Evolutionary conservation across 30 jellyfish, hydroid and myxozoan genomes (phyloP).

Genomic region (Chironex yamaguchii): DNA sequence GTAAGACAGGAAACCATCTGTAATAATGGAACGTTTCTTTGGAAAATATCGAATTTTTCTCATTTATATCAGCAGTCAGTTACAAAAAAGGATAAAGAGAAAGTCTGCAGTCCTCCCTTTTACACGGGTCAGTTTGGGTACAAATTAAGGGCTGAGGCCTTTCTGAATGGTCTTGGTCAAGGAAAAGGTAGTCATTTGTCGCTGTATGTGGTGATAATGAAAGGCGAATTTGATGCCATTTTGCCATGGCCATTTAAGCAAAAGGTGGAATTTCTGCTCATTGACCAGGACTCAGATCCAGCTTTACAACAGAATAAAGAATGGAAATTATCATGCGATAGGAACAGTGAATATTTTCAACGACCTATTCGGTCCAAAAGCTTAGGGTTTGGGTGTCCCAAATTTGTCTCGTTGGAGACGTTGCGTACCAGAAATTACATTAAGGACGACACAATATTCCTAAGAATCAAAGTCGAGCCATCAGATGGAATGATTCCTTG

Average conservation of each 20-base stretch:
- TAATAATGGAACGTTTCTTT: conserved; percentile 90
- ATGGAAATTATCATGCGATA: conserved; percentile 95
- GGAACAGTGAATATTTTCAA: conserved; percentile 91
- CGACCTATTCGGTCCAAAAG: conserved; percentile 95
- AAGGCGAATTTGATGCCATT: conserved; percentile 98
- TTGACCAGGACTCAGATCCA: conserved; percentile 93
- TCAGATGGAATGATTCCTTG: conserved; percentile 67
- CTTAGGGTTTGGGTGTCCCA: conserved; percentile 98
- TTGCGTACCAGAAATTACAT: conserved; percentile 87
- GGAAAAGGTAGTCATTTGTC: conserved; percentile 97
- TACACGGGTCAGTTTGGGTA: conserved; percentile 98
- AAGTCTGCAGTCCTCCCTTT: conserved; percentile 96
- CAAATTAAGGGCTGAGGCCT: conserved; percentile 96
- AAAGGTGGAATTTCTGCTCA: conserved; percentile 87
- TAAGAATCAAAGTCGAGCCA: conserved; percentile 93
- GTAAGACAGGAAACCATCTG: conserved; percentile 95
- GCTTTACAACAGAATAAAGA: conserved; percentile 85
- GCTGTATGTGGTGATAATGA: conserved; percentile 92
- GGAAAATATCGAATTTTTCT: conserved; percentile 94
- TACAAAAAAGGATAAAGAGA: conserved; percentile 93
- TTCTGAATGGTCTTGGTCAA: conserved; percentile 95
- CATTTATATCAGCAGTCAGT: conserved; percentile 86
- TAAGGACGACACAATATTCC: conserved; percentile 83
- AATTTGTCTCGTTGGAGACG: conserved; percentile 94
- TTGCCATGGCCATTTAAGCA: conserved; percentile 99